A percentile compares a stretch with the other conserved stretches of the same genome.
Evolutionary conservation across 2,797 vertebrate species (phyloP).

Genomic region (Oophaga sylvatica): DNA sequence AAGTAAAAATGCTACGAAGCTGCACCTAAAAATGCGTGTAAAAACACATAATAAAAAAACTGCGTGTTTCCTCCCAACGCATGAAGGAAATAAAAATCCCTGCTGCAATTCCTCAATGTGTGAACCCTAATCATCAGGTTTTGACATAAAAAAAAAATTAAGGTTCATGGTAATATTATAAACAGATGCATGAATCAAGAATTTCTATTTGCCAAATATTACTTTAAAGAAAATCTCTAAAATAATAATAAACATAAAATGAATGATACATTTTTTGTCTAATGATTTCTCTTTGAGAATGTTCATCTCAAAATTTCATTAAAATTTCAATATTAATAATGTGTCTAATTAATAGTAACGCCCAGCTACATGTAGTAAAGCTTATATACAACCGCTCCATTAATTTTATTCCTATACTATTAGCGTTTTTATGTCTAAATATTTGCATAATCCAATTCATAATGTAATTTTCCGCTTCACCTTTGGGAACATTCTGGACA

Average conservation of each 20-base stretch:
- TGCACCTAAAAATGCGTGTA: too few relatives aligned
- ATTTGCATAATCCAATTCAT: constrained; percentile 33
- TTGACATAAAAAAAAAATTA: background rate
- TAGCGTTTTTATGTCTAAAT: constrained; percentile 26
- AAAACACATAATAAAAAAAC: too few relatives aligned
- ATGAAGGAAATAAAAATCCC: too few relatives aligned
- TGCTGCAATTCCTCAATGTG: too few relatives aligned
- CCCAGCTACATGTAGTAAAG: background rate
- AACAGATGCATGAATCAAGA: background rate
- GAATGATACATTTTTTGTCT: background rate
- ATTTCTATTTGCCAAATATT: background rate
- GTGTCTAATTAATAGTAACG: constrained; percentile 22
- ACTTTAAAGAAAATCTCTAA: background rate
- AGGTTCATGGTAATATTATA: background rate
- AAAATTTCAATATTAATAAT: constrained; percentile 2
- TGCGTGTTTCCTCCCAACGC: too few relatives aligned
- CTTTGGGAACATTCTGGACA: constrained; percentile 1
- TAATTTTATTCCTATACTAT: constrained; percentile 21
- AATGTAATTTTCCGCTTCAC: constrained; percentile 40
- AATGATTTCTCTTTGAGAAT: background rate
- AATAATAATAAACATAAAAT: background rate
- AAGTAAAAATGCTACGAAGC: too few relatives aligned
- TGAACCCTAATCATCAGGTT: background rate
- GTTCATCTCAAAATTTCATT: constrained; percentile 19
- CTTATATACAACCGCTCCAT: constrained; percentile 11